Base-by-base conservation (phyloP, 2,888 invertebrate species). In the Phyllotreta cruciferae region DNA sequence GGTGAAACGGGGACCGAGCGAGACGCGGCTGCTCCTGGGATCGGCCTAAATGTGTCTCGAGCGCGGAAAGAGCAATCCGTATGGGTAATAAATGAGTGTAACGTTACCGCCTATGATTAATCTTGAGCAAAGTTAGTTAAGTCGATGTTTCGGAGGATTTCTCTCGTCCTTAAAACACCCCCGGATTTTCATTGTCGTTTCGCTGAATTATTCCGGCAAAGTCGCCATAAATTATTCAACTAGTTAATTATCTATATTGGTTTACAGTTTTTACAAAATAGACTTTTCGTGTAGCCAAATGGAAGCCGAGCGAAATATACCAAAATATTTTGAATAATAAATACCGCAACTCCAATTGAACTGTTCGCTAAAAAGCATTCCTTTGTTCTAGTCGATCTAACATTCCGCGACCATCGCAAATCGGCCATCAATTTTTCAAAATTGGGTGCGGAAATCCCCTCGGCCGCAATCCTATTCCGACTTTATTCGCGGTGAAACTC, bases 51-150 rank as follows among this genome's bases (percentile, higher is more conserved):
- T 52, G 13, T 38, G 37, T 11, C 35, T 8, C 49, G 36, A 38
- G 37, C 39, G 38, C 5, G 9, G 47, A 47, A 49, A 39, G 34
- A 47, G 56, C 56, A 47, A 56, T 56, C 34, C 39, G 39, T 49
- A 37, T 56, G 37, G 38, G 34, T 56, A 56, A 56, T 47, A 56
- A 47, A 56, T 47, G 47, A 49, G 47, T 56, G 56, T 38, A 56
- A 56, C 49, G 47, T 49, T 56, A 39, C 56, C 39, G 47, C 49
- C 56, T 38, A 56, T 56, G 56, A 56, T 47, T 56, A 56, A 56
- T 56, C n/a, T 56, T 14, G 5, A 56, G 7, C 9, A 38, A 47
- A 38, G 24, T 38, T 47, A 56, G 45, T 47, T 14, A 7, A 56
- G 47, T 45, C 13, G 37, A 34, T 45, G 45, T 36, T 14, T 2